Evolutionary conservation across 1,140 invertebrate genomes (phyloP), one percentile per base, ranked within the genome.

Genomic region (Pomacea maculata): DNA sequence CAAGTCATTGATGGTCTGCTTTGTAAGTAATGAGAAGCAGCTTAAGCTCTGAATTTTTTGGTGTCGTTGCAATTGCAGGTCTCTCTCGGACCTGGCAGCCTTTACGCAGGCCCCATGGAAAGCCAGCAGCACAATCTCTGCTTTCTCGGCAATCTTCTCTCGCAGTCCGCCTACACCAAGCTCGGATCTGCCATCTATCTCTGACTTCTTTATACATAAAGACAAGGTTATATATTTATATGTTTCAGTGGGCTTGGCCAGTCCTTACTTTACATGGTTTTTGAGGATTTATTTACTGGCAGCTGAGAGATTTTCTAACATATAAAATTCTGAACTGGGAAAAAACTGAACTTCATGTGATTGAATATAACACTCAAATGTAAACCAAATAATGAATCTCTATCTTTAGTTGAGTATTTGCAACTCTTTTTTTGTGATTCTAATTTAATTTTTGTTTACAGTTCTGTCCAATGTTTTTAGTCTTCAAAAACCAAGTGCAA

Each of bases 51-150:
- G 61, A 52, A n/a, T 45, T 34, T 64, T 74, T n/a, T 25, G 25
- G 29, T 79, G 55, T 71, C 21, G 15, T 67, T 78, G 25, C 61
- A 45, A 72, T 83, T 82, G 57, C 82, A 89, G 95, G 82, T 95
- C 95, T 17, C 87, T 97, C 8, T 96, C 95, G 11, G 95, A 95
- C n/a, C 90, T 97, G 21, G 94, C 94, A 75, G 93, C 91, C 29
- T 84, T 80, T 67, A 67, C 83, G 54, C 77, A 76, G 74, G 29
- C 71, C 45, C 77, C 75, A 61, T 75, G 70, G 73, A 82, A 82
- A 72, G 78, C 29, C 19, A 65, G 71, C 25, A 17, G 73, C 34
- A 65, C 70, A 65, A 25, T 70, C 64, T 7, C 79, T 25, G 52
- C 80, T 61, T 70, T 82, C n/a, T 68, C 74, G 34, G 64, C 68